Evolutionary conservation across 2,888 invertebrate species (phyloP).

Genomic region (Mythimna vitellina): DNA sequence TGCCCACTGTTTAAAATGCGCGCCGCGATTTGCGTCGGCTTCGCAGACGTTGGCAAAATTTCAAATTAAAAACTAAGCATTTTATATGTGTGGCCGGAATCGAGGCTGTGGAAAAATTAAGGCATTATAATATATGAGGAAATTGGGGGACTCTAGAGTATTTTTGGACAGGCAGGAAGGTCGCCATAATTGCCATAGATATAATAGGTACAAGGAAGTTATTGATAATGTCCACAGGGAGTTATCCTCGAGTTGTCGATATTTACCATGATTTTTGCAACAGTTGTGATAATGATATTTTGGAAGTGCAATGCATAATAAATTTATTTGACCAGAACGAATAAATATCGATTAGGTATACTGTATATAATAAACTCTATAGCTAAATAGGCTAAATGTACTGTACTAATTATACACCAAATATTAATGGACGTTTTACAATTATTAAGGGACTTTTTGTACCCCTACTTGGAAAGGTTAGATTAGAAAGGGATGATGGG

Average conservation of each 20-base stretch:
- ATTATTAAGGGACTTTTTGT: too few species aligned
- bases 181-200: not conserved
- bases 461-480: too few species aligned
- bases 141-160: conserved; percentile 5
- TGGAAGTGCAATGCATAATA: not conserved
- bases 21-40: conserved; percentile 54
- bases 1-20: conserved; percentile 65
- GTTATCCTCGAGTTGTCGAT: not conserved
- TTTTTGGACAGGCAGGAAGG: conserved; percentile 19
- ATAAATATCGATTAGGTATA: too few species aligned
- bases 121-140: conserved; percentile 22
- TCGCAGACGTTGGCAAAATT: conserved; percentile 68
- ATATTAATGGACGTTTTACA: too few species aligned
- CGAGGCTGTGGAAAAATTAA: conserved; percentile 27
- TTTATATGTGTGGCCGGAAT: conserved; percentile 45
- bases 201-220: conserved; percentile 2
- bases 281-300: not conserved
- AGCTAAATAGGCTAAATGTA: too few species aligned
- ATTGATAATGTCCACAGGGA: not conserved
- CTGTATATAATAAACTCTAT: too few species aligned
- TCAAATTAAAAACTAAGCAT: conserved; percentile 67
- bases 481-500: too few species aligned
- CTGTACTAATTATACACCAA: too few species aligned
- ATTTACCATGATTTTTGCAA: not conserved
- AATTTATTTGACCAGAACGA: too few species aligned